Conservation (phyloP, 2,797 vertebrate species). For the Morelia viridis region DNA sequence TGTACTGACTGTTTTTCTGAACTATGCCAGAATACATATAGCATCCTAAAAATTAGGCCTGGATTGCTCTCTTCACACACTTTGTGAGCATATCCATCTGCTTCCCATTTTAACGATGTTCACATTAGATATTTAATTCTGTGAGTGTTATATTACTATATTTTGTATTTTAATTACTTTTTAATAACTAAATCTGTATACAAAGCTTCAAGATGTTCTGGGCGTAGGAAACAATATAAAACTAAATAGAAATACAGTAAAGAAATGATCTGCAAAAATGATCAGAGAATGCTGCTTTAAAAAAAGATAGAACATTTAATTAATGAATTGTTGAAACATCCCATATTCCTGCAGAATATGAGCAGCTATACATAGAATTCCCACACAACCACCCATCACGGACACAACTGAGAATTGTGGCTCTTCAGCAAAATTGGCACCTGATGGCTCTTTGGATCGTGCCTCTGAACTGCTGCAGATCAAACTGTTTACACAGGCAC, state of each 20-base stretch:
- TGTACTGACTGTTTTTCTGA: not conserved
- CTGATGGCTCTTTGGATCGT: not conserved
- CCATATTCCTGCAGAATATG: not conserved
- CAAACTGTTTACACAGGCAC: not conserved
- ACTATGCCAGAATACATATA: not conserved
- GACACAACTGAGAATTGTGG: not conserved
- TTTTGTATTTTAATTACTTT: not conserved
- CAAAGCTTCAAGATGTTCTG: not conserved
- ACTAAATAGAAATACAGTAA: not conserved
- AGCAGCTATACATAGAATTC: not conserved
- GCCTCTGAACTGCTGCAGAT: not conserved
- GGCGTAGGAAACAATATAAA: not conserved
- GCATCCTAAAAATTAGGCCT: not conserved
- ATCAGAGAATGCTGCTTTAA: not conserved
- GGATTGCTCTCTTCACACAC: not conserved
- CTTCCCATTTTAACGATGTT: not conserved
- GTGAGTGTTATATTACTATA: not conserved
- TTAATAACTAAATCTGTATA: not conserved
- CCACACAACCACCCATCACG: not conserved
- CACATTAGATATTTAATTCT: not conserved
- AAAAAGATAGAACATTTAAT: not conserved
- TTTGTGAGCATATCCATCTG: not conserved
- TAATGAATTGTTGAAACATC: not conserved
- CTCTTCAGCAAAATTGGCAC: not conserved
- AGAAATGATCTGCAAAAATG: not conserved